phyloP scores from a whole-genome alignment of 2,888 invertebrate genomes.

The Fissipunctia ypsillon region DNA sequence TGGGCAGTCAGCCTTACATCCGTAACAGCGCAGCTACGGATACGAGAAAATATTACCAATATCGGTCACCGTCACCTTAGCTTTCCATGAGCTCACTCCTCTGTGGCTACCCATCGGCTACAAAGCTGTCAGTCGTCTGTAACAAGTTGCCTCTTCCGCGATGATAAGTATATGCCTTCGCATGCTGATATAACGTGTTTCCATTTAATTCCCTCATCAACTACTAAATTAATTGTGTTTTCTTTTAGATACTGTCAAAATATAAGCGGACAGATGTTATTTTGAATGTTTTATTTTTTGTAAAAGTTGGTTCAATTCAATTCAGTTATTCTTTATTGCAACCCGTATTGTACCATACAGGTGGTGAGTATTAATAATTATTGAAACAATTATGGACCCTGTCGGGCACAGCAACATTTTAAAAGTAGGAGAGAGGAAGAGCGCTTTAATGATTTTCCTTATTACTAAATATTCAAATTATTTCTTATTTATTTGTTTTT shows the following conservation, averaged over 20 bases:
- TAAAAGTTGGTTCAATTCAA: not conserved
- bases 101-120: conserved; percentile 37
- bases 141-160: conserved; percentile 53
- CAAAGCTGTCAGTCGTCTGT: conserved; percentile 43
- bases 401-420: too few species aligned
- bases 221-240: conserved; percentile 23
- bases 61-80: not conserved
- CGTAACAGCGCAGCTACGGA: too few species aligned
- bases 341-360: too few species aligned
- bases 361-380: too few species aligned
- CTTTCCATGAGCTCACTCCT: not conserved
- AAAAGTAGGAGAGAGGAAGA: too few species aligned
- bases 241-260: conserved; percentile 30
- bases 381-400: too few species aligned
- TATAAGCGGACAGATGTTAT: not conserved
- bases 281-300: conserved; percentile 10
- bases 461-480: too few species aligned
- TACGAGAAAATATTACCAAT: too few species aligned
- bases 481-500: too few species aligned
- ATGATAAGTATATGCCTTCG: conserved; percentile 47
- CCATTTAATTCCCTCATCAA: conserved; percentile 32
- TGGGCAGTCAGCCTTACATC: too few species aligned
- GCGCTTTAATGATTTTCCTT: too few species aligned
- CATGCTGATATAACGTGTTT: conserved; percentile 46
- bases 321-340: too few species aligned